Evolutionary conservation across 37 sponge, comb jelly and placozoan genomes (phyloP).

Genomic region (Eunapius fragilis): DNA sequence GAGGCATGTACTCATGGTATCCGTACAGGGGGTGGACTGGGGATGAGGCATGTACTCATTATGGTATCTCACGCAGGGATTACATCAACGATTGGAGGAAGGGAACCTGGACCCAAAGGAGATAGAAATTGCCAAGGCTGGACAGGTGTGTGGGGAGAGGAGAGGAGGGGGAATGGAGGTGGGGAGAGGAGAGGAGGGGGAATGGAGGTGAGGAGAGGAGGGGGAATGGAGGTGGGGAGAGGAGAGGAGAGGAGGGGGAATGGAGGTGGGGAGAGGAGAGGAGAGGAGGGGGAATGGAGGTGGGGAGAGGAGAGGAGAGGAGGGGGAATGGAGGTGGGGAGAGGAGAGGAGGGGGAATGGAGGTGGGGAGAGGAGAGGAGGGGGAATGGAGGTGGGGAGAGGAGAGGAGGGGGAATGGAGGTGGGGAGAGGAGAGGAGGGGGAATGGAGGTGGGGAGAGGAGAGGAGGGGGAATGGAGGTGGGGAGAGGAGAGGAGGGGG

Average conservation of each 20-base stretch:
- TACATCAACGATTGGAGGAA: conserved; percentile 59
- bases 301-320: not conserved
- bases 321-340: not conserved
- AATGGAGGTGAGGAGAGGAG: no score
- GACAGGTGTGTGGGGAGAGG: conserved; percentile 62
- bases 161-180: not conserved
- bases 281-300: no score
- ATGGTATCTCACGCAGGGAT: conserved; percentile 36
- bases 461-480: not conserved
- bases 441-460: not conserved
- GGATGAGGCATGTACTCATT: not conserved
- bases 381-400: not conserved
- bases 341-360: not conserved
- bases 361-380: not conserved
- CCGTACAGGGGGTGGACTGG: no score
- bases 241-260: no score
- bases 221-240: no score
- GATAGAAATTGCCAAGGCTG: conserved; percentile 75
- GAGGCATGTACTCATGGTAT: no score
- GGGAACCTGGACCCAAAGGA: conserved; percentile 91
- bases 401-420: not conserved
- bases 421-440: not conserved
- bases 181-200: no score
- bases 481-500: not conserved
- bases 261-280: no score